These are phyloP conservation scores for Sclerurus mexicanus DNA, from an alignment of 2,113 vertebrate species.

Conservation along the genomic window DNA sequence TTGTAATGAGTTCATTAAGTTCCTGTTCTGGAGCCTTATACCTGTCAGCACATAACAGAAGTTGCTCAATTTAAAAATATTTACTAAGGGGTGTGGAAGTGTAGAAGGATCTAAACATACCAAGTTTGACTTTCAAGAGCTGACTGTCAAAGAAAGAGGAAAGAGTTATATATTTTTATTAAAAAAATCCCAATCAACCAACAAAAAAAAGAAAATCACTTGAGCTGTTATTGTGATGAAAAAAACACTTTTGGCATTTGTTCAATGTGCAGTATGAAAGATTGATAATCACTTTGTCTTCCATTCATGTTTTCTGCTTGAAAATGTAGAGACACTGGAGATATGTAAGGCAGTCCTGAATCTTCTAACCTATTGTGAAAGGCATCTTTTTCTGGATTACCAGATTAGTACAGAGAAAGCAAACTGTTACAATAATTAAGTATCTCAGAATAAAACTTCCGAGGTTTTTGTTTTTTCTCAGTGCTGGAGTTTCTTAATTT, in stretches of 20 bases:
- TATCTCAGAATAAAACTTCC: not conserved
- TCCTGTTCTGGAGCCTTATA: not conserved
- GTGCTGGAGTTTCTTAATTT: not conserved
- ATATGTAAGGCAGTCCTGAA: not conserved
- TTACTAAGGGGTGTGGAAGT: not conserved
- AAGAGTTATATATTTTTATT: not conserved
- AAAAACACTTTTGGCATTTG: fast-evolving
- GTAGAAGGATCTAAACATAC: not conserved
- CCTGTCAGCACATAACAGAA: not conserved
- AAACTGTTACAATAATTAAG: not conserved
- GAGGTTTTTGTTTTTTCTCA: not conserved
- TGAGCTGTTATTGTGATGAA: not conserved
- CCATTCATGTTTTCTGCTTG: not conserved
- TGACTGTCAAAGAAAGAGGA: not conserved
- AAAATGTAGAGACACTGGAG: not conserved
- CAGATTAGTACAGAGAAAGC: not conserved
- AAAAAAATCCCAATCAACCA: not conserved
- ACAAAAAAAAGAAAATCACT: not conserved
- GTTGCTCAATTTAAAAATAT: not conserved
- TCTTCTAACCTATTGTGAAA: not conserved
- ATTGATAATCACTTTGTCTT: not conserved
- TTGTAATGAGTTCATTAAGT: slow-evolving; percentile 16
- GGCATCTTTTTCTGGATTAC: not conserved
- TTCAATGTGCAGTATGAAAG: not conserved
- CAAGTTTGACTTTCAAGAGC: not conserved